Conservation (phyloP, 2,888 invertebrate species). For the Brassicogethes aeneus region DNA sequence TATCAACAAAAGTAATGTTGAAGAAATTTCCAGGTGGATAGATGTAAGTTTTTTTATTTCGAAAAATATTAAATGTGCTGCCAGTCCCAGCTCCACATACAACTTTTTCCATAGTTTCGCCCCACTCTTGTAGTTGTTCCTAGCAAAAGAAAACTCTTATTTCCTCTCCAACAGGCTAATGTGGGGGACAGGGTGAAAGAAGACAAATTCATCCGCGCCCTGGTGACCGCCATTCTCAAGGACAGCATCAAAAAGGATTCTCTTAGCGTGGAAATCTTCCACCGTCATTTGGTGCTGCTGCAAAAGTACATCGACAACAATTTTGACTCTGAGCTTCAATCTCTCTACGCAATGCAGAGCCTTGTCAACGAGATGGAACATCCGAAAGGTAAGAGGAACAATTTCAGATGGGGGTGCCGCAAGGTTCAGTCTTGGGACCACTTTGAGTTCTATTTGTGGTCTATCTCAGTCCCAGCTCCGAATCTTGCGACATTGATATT, state of each 20-base stretch:
- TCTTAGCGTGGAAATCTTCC: slow-evolving; percentile 42
- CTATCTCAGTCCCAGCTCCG: too few relatives aligned
- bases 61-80: too few relatives aligned
- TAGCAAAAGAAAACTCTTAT: too few relatives aligned
- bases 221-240: slow-evolving; percentile 65
- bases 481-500: too few relatives aligned
- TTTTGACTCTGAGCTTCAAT: slow-evolving; percentile 66
- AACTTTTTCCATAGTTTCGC: too few relatives aligned
- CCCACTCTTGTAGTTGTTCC: slow-evolving; percentile 3
- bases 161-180: too few relatives aligned
- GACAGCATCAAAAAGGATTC: slow-evolving; percentile 54
- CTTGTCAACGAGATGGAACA: slow-evolving; percentile 70
- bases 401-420: too few relatives aligned
- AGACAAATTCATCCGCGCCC: slow-evolving; percentile 61
- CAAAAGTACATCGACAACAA: slow-evolving; percentile 62
- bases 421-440: too few relatives aligned
- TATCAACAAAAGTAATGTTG: slow-evolving; percentile 41
- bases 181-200: slow-evolving; percentile 53
- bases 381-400: slow-evolving; percentile 63
- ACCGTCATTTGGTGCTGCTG: slow-evolving; percentile 47
- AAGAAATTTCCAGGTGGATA: slow-evolving; percentile 54
- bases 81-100: too few relatives aligned
- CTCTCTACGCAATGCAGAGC: slow-evolving; percentile 75
- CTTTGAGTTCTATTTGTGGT: too few relatives aligned
- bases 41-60: slow-evolving; percentile 44